phyloP scores from a whole-genome alignment of 2,888 invertebrate species.

The Meliscaeva auricollis region DNA sequence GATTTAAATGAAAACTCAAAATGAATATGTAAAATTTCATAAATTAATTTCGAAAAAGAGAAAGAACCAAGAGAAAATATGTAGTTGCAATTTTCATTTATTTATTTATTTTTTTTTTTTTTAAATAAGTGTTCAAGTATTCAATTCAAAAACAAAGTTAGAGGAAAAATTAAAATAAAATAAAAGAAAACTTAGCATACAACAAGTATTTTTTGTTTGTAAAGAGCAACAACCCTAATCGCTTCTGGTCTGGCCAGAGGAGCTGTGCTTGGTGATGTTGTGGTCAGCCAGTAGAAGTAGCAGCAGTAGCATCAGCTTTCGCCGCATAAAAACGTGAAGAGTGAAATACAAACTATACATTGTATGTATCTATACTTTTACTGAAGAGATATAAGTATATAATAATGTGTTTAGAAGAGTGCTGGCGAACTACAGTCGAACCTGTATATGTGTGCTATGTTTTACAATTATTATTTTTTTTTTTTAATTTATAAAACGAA shows the following conservation, averaged over 20 bases:
- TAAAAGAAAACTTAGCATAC: slow-evolving; percentile 57
- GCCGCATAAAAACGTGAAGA: slow-evolving; percentile 58
- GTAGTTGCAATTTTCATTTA: slow-evolving; percentile 52
- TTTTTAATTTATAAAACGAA: too few species aligned
- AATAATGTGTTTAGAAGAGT: slow-evolving; percentile 59
- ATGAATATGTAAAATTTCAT: slow-evolving; percentile 51
- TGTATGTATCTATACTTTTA: neutral
- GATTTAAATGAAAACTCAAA: slow-evolving; percentile 40
- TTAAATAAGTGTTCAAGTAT: slow-evolving; percentile 48
- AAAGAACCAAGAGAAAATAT: slow-evolving; percentile 21
- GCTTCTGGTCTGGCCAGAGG: slow-evolving; percentile 46
- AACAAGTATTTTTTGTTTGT: slow-evolving; percentile 31
- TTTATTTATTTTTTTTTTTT: neutral
- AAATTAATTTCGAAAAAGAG: slow-evolving; percentile 61
- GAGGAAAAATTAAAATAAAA: slow-evolving; percentile 41
- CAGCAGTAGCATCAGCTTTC: slow-evolving; percentile 64
- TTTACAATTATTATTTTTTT: too few species aligned
- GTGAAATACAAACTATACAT: slow-evolving; percentile 16
- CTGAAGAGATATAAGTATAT: neutral
- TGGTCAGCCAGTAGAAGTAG: slow-evolving; percentile 58
- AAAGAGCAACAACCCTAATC: slow-evolving; percentile 74
- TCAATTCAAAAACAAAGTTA: slow-evolving; percentile 66
- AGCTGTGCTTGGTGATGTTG: slow-evolving; percentile 40
- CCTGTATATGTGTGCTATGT: neutral
- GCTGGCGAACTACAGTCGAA: slow-evolving; percentile 7